phyloP scores from a whole-genome alignment of 2,797 vertebrate species.

The Poecilia velifera region DNA sequence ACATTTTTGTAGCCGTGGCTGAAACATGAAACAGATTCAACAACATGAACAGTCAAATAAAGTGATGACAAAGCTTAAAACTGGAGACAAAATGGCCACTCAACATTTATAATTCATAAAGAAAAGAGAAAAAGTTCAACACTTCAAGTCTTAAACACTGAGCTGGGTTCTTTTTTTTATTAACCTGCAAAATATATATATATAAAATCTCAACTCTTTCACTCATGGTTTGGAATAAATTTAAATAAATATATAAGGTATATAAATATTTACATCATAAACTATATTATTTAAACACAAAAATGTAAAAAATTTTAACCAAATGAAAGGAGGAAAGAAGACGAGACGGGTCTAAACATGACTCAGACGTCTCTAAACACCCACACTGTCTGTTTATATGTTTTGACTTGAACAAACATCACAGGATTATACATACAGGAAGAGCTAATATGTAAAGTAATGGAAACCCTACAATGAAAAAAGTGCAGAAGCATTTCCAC shows the following conservation, averaged over 20 bases:
- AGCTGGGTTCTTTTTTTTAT: neutral
- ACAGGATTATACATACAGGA: neutral
- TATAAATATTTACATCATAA: neutral
- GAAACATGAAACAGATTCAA: neutral
- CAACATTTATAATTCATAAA: neutral
- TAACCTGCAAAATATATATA: neutral
- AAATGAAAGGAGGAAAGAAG: neutral
- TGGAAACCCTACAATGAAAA: neutral
- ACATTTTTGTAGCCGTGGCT: neutral
- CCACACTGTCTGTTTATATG: neutral
- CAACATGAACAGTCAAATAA: neutral
- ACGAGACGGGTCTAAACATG: neutral
- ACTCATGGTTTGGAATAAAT: neutral
- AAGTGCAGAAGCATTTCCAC: neutral
- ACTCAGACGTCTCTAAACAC: neutral
- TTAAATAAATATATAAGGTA: conserved; percentile 4
- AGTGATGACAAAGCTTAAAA: neutral
- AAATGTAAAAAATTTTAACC: neutral
- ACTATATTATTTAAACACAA: neutral
- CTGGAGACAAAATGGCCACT: neutral
- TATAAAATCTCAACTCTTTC: neutral
- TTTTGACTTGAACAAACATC: neutral
- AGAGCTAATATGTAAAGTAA: neutral
- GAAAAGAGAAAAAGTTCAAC: neutral
- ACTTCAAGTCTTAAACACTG: neutral